phyloP scores from a whole-genome alignment of 2,888 invertebrate genomes.

The Nephrotoma guestfalica region DNA sequence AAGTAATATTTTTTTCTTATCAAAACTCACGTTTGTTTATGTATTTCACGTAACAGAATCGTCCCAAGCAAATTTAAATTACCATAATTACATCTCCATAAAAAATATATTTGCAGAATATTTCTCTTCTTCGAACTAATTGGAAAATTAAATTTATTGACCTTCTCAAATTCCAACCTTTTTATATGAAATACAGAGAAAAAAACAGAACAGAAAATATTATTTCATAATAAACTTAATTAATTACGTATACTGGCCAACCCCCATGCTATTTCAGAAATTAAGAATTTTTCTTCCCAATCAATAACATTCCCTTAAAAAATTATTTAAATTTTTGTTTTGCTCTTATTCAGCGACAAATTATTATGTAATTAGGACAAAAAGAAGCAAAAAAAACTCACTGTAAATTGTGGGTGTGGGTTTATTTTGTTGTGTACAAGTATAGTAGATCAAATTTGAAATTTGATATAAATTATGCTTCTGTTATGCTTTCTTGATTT shows the following conservation, averaged over 20 bases:
- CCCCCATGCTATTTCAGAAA: neutral
- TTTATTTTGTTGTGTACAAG: neutral
- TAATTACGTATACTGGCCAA: neutral
- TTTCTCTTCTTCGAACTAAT: neutral
- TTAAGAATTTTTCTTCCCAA: neutral
- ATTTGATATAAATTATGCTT: neutral
- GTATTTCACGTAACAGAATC: neutral
- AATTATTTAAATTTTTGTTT: neutral
- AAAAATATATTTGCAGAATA: neutral
- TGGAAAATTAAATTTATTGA: neutral
- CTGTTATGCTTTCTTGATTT: neutral
- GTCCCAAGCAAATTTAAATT: neutral
- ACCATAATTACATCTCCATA: neutral
- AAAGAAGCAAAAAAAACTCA: neutral
- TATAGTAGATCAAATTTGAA: neutral
- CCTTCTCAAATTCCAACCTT: neutral
- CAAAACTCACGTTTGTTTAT: neutral
- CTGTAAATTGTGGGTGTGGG: neutral
- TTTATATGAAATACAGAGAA: neutral
- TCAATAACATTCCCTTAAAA: neutral
- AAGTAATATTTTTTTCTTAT: neutral
- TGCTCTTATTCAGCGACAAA: neutral
- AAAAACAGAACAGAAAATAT: neutral
- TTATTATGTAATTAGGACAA: neutral
- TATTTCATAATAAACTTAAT: neutral